Evolutionary conservation across 1,140 invertebrate species (phyloP), one percentile per base, ranked within the genome.

Genomic region (Homalodisca vitripennis): DNA sequence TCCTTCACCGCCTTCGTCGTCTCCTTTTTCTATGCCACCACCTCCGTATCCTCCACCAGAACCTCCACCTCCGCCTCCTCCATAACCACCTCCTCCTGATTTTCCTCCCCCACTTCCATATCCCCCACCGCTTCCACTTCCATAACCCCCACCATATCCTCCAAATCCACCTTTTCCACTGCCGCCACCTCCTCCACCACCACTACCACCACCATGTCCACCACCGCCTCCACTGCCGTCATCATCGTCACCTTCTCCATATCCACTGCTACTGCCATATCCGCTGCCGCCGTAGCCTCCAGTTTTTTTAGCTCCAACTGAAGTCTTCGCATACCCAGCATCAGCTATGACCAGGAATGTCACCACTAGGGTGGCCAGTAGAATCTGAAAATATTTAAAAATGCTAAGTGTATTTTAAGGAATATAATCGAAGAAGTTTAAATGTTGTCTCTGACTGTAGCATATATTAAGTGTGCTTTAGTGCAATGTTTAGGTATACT

Each of bases 31-130:
- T 24, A 51, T 26, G 14, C 57, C 31, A 3, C 57, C 26, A 32
- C 60, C 60, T 29, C 17, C 32, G 13, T n/a, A 29, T 14, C 60
- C 20, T 10, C 53, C 20, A 22, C 53, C 53, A 10, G 53, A 57
- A 27, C 53, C 20, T 6, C 20, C 53, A 22, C 20, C 20, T 0
- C 67, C 60, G 26, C 68, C 47, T 70, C 70, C 70, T 0, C 70
- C 69, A 20, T 10, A 41, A 41, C 34, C 17, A 41, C 34, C 34
- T 41, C 34, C 34, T 41, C 17, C 17, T 41, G 6, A 6, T 6
- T 41, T 17, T 41, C 34, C 34, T 17, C 34, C 34, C 6, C 17
- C 6, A 41, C 34, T 41, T 6, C 17, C 34, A 10, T 17, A 6
- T 41, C 34, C 34, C 6, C 34, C 34, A 10, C 34, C 34, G 34